Percentiles rank a stretch among this genome's conserved stretches.
Conservation (phyloP, 1,140 invertebrate species). For the Globodera rostochiensis region DNA sequence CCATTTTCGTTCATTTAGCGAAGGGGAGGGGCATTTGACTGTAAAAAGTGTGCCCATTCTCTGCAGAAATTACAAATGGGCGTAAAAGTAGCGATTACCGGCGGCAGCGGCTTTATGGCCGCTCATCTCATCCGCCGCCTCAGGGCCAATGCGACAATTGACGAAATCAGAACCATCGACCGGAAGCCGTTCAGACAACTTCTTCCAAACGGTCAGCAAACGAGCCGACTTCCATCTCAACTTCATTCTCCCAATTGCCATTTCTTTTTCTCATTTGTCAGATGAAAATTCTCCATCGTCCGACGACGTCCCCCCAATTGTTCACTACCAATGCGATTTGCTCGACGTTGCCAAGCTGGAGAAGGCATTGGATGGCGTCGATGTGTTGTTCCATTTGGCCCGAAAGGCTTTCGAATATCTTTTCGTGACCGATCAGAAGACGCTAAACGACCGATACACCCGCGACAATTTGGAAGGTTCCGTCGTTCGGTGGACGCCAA, state of each 20-base stretch:
- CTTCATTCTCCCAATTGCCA: slow-evolving; percentile 15
- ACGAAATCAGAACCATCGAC: slow-evolving; percentile 48
- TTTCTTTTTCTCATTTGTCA: neutral
- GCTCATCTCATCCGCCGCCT: slow-evolving; percentile 34
- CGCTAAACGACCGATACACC: slow-evolving; percentile 27
- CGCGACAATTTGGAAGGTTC: slow-evolving; percentile 43
- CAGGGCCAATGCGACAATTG: slow-evolving; percentile 16
- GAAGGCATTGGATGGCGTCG: slow-evolving; percentile 29
- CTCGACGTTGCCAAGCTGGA: slow-evolving; percentile 16
- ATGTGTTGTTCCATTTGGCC: slow-evolving; percentile 49
- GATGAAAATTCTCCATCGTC: neutral
- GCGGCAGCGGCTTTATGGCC: slow-evolving; percentile 43
- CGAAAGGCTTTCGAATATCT: slow-evolving; percentile 41
- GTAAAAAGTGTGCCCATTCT: neutral
- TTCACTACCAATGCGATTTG: slow-evolving; percentile 42
- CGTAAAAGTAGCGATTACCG: slow-evolving; percentile 43
- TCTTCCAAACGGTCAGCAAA: neutral
- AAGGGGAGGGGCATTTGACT: neutral
- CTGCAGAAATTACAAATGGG: neutral
- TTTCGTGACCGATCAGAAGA: slow-evolving; percentile 9
- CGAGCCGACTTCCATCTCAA: neutral
- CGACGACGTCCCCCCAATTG: slow-evolving; percentile 23
- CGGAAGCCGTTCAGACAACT: slow-evolving; percentile 30
- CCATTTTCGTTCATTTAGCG: neutral
- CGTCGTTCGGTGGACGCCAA: neutral